These are phyloP conservation scores for Rambutsinella grinnellia DNA, from an alignment of 2,888 invertebrate genomes.

Conservation along the genomic window DNA sequence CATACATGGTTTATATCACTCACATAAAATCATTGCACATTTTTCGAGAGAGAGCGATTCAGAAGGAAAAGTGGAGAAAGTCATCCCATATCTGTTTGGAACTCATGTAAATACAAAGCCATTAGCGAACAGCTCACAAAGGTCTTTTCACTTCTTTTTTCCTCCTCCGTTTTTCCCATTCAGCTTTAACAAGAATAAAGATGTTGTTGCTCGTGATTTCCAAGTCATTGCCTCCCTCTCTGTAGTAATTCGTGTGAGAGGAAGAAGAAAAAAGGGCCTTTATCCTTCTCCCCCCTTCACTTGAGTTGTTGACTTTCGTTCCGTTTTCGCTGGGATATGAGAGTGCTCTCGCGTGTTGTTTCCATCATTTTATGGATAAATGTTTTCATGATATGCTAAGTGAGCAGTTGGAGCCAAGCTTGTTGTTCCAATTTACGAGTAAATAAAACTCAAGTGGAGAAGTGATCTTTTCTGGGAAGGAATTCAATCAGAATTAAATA, in stretches of 20 bases:
- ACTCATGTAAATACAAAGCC: slow-evolving; percentile 53
- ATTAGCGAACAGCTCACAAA: slow-evolving; percentile 44
- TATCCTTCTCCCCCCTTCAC: slow-evolving; percentile 5
- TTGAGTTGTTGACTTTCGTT: slow-evolving; percentile 1
- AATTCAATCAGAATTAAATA: no score
- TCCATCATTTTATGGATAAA: slow-evolving; percentile 1
- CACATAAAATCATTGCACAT: background rate
- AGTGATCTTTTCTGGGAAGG: no score
- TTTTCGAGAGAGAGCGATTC: background rate
- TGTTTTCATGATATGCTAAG: background rate
- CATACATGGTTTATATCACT: background rate
- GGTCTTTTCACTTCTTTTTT: slow-evolving; percentile 34
- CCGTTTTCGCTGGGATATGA: background rate
- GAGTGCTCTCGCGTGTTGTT: background rate
- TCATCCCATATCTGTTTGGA: background rate
- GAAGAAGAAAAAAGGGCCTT: background rate
- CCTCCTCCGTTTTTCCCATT: slow-evolving; percentile 51
- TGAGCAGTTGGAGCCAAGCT: no score
- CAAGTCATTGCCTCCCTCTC: slow-evolving; percentile 57
- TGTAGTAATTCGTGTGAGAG: slow-evolving; percentile 1
- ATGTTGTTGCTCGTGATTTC: slow-evolving; percentile 58
- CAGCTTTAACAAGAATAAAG: slow-evolving; percentile 55
- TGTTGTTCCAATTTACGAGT: no score
- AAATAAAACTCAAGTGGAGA: no score
- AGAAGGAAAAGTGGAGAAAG: background rate